Evolutionary conservation across 2,888 invertebrate species (phyloP), one percentile per base, ranked within the genome.

Genomic region (Taphrorychus bicolor): DNA sequence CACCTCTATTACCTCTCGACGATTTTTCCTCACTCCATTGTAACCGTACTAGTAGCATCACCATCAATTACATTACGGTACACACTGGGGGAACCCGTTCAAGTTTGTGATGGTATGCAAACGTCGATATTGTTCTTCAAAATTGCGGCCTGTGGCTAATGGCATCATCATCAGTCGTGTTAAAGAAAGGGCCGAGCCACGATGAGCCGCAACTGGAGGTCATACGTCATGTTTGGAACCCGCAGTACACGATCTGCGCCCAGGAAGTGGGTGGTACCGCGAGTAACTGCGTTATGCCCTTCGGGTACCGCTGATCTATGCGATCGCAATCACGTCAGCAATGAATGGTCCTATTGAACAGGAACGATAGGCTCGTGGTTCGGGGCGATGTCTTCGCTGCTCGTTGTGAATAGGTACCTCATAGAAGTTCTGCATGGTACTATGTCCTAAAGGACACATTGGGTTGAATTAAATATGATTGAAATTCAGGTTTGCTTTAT

Each of bases 261-360:
- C 70, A 76, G 77, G 77, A 78, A 78, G 77, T 78, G 77, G 78
- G 78, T 78, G 78, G 75, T 71, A 72, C 76, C 64, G 62, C 51
- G 59, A 63, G 67, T 78, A 76, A 76, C 76, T 76, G 77, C 76
- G 70, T 73, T 70, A 56, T 61, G 73, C 73, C 76, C 70, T 57
- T 56, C 71, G 76, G 76, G 75, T 64, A 69, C 70, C 71, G 56
- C 60, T 64, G 66, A 70, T 69, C 71, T 71, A 67, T 67, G 59
- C 60, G 59, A 42, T 57, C 32, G 32, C 53, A 52, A 58, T 59
- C 58, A 64, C 52, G 24, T 41, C 49, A 42, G 58, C 52, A 51
- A 64, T 61, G 53, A 53, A 61, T 53, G 52, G 9, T 53, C 53
- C 24, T 61, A 61, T 53, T 32, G 11, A 32, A 32, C 32, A 11